A percentile compares a stretch with the other conserved stretches of the same genome.
Conservation (phyloP, 2,113 vertebrate genomes). For the Gallinago media region DNA sequence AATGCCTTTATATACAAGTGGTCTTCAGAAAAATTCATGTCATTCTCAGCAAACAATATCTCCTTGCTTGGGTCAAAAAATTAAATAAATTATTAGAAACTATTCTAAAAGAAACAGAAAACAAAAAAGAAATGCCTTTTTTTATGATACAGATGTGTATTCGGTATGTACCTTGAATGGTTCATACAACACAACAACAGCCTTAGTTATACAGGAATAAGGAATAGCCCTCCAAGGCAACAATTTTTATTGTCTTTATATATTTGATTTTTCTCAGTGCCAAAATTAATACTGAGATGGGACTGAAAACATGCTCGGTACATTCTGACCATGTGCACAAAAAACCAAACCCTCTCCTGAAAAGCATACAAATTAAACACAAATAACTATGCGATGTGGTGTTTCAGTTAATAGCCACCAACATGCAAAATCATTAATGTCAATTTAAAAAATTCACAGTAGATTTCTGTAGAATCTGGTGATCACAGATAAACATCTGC, state of each 20-base stretch:
- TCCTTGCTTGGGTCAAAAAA: neutral
- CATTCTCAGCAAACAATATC: neutral
- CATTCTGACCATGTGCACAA: neutral
- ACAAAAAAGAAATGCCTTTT: neutral
- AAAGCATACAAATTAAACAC: neutral
- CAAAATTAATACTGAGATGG: neutral
- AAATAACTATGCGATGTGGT: neutral
- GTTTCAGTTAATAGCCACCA: neutral
- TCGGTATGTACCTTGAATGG: neutral
- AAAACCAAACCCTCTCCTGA: neutral
- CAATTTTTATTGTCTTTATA: neutral
- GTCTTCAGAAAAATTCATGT: neutral
- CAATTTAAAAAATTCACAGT: neutral
- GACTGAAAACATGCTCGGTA: neutral
- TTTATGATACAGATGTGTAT: neutral
- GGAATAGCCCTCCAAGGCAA: neutral
- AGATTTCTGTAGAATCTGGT: neutral
- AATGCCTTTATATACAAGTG: neutral
- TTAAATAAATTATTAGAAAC: neutral
- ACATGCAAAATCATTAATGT: neutral
- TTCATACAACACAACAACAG: neutral
- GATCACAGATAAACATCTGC: neutral
- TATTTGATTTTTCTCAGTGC: neutral
- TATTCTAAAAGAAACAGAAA: neutral
- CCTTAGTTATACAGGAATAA: neutral